Evolutionary conservation across 2,113 vertebrate genomes (phyloP), one percentile per base, ranked within the genome.

Genomic region (Sylvilagus bachmani): DNA sequence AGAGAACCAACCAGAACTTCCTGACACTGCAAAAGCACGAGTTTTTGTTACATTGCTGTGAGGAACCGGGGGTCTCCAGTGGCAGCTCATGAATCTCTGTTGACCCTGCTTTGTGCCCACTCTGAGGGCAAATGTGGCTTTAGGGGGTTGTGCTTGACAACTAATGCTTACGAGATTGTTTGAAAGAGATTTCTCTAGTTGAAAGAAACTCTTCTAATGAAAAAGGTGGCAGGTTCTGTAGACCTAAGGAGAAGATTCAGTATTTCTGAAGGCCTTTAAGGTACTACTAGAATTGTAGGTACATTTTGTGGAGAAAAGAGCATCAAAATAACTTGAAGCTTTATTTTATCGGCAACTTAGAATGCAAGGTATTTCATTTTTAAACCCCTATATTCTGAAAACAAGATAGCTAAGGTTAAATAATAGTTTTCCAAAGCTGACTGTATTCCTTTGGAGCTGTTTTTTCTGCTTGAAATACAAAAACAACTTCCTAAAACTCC

Each of bases 351-450:
- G 62, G 33, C 12, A 53, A 66, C n/a, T 17, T 36, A 31, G 25
- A 84, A 67, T 84, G 36, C 33, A 71, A 55, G 73, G 53, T 33
- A 33, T 90, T 82, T 81, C 62, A 77, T 88, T 62, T 77, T 71
- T 70, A 58, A 92, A 55, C 61, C 36, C n/a, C 2, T 67, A 77
- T 77, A n/a, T 67, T 55, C 85, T 77, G 31, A 66, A 83, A 74
- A 53, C 58, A 64, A 91, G 38, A 83, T 82, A 64, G 38, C 31
- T 31, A 36, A 51, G 38, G 33, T 53, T 82, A 83, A 83, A 74
- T 83, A 51, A n/a, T 61, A 58, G 31, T 75, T 77, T 31, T 67
- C 70, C 44, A 66, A 91, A 33, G 27, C 22, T 85, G 69, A 75
- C 51, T 38, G 19, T 22, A 17, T 10, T 91, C 49, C 53, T 91